Conservation (phyloP, 2,113 vertebrate species). For the Mola mola region DNA sequence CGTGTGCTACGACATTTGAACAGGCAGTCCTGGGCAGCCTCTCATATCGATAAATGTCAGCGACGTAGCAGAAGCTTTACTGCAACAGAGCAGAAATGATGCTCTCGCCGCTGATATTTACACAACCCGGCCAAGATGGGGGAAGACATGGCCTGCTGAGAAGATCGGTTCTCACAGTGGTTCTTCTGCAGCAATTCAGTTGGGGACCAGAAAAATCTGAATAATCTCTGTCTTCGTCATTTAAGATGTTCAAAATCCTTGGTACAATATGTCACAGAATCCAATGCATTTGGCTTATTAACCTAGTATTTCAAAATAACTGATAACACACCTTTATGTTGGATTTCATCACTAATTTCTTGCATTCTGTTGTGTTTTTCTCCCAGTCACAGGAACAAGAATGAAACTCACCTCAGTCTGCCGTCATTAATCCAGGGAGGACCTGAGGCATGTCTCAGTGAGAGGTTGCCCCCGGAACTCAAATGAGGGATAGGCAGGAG, state of each 20-base stretch:
- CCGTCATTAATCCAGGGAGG: constrained; percentile 75
- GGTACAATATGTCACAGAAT: neutral
- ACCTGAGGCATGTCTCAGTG: constrained; percentile 70
- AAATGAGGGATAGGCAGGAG: constrained; percentile 69
- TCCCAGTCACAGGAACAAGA: constrained; percentile 28
- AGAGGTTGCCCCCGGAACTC: constrained; percentile 66
- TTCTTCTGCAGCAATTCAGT: constrained; percentile 19
- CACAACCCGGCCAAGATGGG: constrained; percentile 40
- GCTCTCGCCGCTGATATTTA: constrained; percentile 70
- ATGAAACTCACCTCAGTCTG: constrained; percentile 44
- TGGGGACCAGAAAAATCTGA: constrained; percentile 12
- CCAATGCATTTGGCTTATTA: neutral
- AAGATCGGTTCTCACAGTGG: constrained; percentile 18
- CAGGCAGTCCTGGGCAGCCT: constrained; percentile 59
- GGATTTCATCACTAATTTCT: neutral
- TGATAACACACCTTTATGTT: neutral
- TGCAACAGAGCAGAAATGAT: constrained; percentile 63
- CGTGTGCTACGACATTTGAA: constrained; percentile 75
- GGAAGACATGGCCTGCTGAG: constrained; percentile 30
- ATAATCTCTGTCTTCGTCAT: constrained; percentile 11
- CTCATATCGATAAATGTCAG: constrained; percentile 77
- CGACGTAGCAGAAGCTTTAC: constrained; percentile 48
- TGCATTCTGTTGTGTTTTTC: constrained; percentile 1
- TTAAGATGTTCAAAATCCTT: constrained; percentile 8
- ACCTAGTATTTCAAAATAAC: neutral